These are phyloP conservation scores for Neostethus bicornis DNA, from an alignment of 2,797 vertebrate species.

Conservation along the genomic window DNA sequence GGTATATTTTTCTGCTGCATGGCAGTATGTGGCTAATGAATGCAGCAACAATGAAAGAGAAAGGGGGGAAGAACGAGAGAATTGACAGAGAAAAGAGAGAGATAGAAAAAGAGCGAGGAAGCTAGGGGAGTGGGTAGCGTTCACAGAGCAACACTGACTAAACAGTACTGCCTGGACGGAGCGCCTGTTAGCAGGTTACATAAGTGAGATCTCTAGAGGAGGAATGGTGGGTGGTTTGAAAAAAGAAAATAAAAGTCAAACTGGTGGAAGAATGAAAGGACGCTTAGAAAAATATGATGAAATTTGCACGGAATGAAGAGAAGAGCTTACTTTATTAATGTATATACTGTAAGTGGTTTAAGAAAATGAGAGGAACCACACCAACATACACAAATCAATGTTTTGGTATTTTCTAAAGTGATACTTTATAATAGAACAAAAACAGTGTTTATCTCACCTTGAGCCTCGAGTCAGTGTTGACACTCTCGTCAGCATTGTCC, in stretches of 20 bases:
- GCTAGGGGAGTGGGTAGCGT: conserved; percentile 66
- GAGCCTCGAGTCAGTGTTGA: conserved; percentile 59
- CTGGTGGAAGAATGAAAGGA: conserved; percentile 40
- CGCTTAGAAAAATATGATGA: conserved; percentile 30
- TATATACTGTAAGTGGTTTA: background rate
- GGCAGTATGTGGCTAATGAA: conserved; percentile 72
- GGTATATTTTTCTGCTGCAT: conserved; percentile 62
- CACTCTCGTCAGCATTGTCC: conserved; percentile 34
- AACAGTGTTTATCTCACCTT: conserved; percentile 70
- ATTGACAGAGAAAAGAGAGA: conserved; percentile 20
- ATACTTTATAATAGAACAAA: too few species aligned
- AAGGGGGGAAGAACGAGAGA: conserved; percentile 20
- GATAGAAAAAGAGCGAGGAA: conserved; percentile 49
- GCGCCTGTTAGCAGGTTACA: conserved; percentile 60
- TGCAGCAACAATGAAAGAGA: conserved; percentile 64
- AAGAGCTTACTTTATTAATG: too few species aligned
- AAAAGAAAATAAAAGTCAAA: conserved; percentile 34
- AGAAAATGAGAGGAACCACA: too few species aligned
- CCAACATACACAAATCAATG: too few species aligned
- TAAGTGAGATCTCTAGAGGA: conserved; percentile 65
- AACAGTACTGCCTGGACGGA: conserved; percentile 53
- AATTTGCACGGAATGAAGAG: too few species aligned
- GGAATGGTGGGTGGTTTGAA: conserved; percentile 54
- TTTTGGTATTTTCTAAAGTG: too few species aligned
- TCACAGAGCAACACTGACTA: conserved; percentile 64